Conservation (phyloP, 2,113 vertebrate genomes). For the Shinisaurus crocodilurus region DNA sequence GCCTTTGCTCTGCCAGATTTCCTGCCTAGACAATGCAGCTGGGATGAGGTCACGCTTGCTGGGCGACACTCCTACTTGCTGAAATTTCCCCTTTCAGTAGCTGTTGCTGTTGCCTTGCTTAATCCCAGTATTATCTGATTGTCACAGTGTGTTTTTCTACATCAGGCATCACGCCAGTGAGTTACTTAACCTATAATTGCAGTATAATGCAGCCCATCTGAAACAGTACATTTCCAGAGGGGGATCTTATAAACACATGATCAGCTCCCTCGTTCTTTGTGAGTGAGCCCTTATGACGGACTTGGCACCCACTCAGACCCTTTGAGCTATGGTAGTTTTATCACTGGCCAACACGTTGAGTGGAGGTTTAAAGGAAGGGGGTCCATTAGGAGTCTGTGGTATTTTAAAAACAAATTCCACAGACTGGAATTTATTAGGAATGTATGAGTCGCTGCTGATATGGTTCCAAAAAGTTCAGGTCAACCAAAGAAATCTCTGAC, state of each 20-base stretch:
- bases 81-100: slow-evolving; percentile 49
- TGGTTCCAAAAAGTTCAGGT: background rate
- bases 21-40: slow-evolving; percentile 55
- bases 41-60: slow-evolving; percentile 37
- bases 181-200: slow-evolving; percentile 76
- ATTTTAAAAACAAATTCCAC: background rate
- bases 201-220: slow-evolving; percentile 67
- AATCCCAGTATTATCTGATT: slow-evolving; percentile 66
- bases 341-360: slow-evolving; percentile 2
- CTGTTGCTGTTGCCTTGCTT: slow-evolving; percentile 48
- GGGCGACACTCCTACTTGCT: slow-evolving; percentile 24
- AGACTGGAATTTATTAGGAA: rapidly evolving
- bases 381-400: rapidly evolving
- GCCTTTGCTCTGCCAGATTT: slow-evolving; percentile 18
- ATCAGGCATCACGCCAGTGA: slow-evolving; percentile 63
- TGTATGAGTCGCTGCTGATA: background rate
- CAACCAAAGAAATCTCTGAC: background rate
- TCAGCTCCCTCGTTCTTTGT: background rate
- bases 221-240: slow-evolving; percentile 59
- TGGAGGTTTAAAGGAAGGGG: background rate
- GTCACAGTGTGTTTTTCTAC: slow-evolving; percentile 59
- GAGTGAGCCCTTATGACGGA: background rate
- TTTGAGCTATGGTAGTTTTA: background rate
- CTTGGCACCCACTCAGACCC: slow-evolving; percentile 39
- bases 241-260: slow-evolving; percentile 46